These are phyloP conservation scores for Glyphotaelius pellucidus DNA, from an alignment of 2,888 invertebrate genomes.

Conservation along the genomic window DNA sequence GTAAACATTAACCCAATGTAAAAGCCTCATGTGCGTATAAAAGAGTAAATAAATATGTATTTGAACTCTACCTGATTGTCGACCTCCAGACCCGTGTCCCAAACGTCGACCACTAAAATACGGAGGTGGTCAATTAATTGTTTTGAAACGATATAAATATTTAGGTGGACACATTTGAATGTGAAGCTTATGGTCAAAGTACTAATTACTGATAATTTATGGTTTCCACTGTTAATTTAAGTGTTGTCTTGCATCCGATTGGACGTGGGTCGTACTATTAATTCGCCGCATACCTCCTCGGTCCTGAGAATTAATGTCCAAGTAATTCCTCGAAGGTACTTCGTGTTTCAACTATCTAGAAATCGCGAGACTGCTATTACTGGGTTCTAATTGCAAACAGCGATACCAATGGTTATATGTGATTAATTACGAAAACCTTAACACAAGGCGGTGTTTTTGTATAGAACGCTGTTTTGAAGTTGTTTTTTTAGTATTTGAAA, in stretches of 20 bases:
- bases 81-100: neutral
- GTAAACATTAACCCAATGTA: too few relatives aligned
- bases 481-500: too few relatives aligned
- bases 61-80: neutral
- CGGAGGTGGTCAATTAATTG: conserved; percentile 2
- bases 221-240: conserved; percentile 2
- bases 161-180: neutral
- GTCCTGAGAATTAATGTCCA: neutral
- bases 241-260: neutral
- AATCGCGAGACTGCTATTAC: neutral
- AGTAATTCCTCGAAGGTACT: neutral
- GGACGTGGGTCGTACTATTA: neutral
- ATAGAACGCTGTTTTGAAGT: too few relatives aligned
- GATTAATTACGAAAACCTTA: neutral
- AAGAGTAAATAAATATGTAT: neutral
- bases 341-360: neutral
- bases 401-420: neutral
- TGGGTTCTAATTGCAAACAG: neutral
- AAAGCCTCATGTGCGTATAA: too few relatives aligned
- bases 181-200: neutral
- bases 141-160: neutral
- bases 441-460: too few relatives aligned
- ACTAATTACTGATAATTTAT: neutral
- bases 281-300: neutral
- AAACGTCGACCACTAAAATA: neutral